Base-by-base conservation (phyloP, 2,797 vertebrate genomes). In the Ptychobarbus kaznakovi region DNA sequence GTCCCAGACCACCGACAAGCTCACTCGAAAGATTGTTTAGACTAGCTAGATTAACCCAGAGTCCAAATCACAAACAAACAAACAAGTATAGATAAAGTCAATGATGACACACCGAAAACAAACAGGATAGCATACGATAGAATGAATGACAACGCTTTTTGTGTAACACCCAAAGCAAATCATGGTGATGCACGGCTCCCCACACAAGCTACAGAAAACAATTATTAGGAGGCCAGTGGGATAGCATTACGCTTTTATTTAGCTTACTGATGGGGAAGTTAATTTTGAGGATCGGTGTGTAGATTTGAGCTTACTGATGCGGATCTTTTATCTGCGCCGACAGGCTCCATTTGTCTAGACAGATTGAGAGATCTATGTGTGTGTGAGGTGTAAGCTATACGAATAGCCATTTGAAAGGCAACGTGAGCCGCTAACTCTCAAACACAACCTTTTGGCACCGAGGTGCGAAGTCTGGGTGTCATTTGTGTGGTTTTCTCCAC, bases 371-470 rank as follows among this genome's bases (percentile, higher is more conserved):
- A 35, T 82, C 51, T 56, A 32, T 78, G 73, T 40, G 82, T 84
- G 84, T 81, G 75, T 65, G 79, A 73, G 84, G 72, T 73, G 78
- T 82, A 79, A 63, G 82, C 46, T 76, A 80, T 76, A 80, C 66
- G 87, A 86, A 88, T 87, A 87, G 88, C 88, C 87, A 88, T 91
- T 92, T 87, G 85, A 86, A 87, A 72, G 80, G 42, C 72, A 81
- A 66, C 85, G 91, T 82, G 93, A 93, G 90, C 84, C 91, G 92
- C 92, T 92, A 91, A 92, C 89, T 92, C 89, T 89, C 91, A 91
- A 89, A 88, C 91, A 82, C 8, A 70, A 93, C 93, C 93, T 95
- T 94, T 95, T 94, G 93, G 90, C 92, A 91, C 88, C 0, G 56
- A 92, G 90, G 93, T 93, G 94, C 90, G 92, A 95, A 89, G 90